These are phyloP conservation scores for Micronycteris hirsuta DNA, from an alignment of 2,113 vertebrate genomes.

Conservation along the genomic window DNA sequence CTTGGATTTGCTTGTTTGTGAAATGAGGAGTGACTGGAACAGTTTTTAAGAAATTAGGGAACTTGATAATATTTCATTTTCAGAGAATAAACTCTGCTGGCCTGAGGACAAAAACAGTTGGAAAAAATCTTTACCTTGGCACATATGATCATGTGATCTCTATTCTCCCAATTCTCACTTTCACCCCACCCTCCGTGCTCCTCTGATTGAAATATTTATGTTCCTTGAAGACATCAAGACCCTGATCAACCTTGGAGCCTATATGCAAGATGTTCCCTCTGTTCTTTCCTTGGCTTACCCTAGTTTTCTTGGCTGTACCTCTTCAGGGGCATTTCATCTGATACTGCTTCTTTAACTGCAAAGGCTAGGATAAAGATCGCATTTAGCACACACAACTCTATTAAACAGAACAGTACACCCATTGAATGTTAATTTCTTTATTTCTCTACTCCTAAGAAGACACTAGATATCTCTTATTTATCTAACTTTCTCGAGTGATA, in stretches of 20 bases:
- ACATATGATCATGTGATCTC: not conserved
- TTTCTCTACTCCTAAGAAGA: not conserved
- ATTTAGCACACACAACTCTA: not conserved
- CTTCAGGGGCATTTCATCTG: not conserved
- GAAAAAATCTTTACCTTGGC: not conserved
- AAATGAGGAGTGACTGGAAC: not conserved
- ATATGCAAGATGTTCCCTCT: fast-evolving
- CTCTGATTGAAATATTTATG: not conserved
- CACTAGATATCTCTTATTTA: not conserved
- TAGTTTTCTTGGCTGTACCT: not conserved
- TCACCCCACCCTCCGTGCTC: not conserved
- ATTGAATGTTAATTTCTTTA: not conserved
- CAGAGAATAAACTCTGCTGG: not conserved
- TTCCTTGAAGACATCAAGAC: not conserved
- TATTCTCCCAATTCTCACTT: fast-evolving
- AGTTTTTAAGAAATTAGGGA: not conserved
- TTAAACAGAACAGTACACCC: not conserved
- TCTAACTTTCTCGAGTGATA: not conserved
- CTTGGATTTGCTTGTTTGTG: not conserved
- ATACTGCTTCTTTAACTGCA: not conserved
- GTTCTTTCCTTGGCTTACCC: fast-evolving
- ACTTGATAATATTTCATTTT: not conserved
- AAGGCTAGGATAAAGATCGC: not conserved
- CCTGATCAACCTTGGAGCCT: too few species aligned
- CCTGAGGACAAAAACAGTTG: not conserved